Evolutionary conservation across 2,797 vertebrate species (phyloP).

Genomic region (Etheostoma nigrum): DNA sequence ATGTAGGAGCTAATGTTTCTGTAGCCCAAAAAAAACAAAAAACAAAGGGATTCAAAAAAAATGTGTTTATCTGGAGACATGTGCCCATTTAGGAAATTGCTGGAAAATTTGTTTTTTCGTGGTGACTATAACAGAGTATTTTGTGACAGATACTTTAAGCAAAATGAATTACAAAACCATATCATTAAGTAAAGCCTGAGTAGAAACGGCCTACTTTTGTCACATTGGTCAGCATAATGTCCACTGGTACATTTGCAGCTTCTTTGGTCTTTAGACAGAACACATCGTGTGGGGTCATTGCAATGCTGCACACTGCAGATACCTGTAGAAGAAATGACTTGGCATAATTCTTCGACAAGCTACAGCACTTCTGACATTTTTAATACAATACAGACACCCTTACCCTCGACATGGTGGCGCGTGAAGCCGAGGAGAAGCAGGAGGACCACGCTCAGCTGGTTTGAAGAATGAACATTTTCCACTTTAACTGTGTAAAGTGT

Average conservation of each 20-base stretch:
- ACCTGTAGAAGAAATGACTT: conserved; percentile 41
- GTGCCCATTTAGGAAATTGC: too few species aligned
- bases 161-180: background rate
- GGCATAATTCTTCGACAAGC: rapidly evolving
- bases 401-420: conserved; percentile 56
- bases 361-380: rapidly evolving
- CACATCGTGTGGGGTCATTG: conserved; percentile 60
- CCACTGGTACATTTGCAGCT: conserved; percentile 77
- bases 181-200: background rate
- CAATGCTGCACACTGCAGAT: conserved; percentile 75
- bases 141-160: background rate
- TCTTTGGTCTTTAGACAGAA: conserved; percentile 58
- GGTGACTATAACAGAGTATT: background rate
- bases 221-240: conserved; percentile 79
- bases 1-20: background rate
- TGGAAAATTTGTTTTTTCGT: background rate
- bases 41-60: too few species aligned
- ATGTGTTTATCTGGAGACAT: too few species aligned
- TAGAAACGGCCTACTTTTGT: conserved; percentile 64
- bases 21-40: too few species aligned
- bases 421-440: conserved; percentile 45
- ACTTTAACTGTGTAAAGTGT: background rate
- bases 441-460: conserved; percentile 56
- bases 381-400: background rate
- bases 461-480: background rate